Evolutionary conservation across 2,797 vertebrate species (phyloP).

Genomic region (Channa striata): DNA sequence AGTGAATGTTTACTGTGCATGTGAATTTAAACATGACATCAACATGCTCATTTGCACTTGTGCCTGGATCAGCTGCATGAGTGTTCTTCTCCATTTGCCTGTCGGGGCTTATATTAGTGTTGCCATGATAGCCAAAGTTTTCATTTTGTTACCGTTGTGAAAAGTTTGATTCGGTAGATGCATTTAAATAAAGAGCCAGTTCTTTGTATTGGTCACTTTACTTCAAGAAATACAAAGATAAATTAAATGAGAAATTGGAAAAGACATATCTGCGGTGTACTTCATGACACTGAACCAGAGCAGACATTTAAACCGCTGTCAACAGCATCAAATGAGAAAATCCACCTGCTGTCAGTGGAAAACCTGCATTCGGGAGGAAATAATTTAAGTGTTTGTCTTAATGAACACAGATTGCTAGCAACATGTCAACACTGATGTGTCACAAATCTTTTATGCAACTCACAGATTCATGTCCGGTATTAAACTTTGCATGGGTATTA

Average conservation of each 20-base stretch:
- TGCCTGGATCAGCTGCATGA: constrained; percentile 67
- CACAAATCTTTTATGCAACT: background rate
- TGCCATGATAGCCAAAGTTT: constrained; percentile 31
- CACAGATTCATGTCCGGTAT: background rate
- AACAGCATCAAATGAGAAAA: constrained; percentile 5
- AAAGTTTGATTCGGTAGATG: constrained; percentile 11
- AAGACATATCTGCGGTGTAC: background rate
- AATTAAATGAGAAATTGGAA: background rate
- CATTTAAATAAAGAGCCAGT: constrained; percentile 7
- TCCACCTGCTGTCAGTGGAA: constrained; percentile 14
- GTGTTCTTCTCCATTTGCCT: constrained; percentile 39
- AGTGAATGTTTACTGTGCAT: constrained; percentile 67
- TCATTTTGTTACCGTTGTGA: constrained; percentile 44
- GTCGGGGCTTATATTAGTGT: constrained; percentile 35
- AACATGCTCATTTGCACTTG: constrained; percentile 63
- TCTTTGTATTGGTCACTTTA: background rate
- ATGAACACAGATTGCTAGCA: background rate
- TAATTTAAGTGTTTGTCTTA: constrained; percentile 4
- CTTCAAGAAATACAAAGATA: constrained; percentile 8
- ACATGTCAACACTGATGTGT: background rate
- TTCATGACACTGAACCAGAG: constrained; percentile 11
- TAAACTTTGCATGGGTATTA: constrained; percentile 33
- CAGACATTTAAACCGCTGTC: constrained; percentile 20
- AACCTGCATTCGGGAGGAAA: background rate
- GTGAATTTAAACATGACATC: constrained; percentile 63